Percentiles rank a stretch among this genome's conserved stretches.
These are phyloP conservation scores for Epinotia demarniana DNA, from an alignment of 2,888 invertebrate species.

Conservation along the genomic window DNA sequence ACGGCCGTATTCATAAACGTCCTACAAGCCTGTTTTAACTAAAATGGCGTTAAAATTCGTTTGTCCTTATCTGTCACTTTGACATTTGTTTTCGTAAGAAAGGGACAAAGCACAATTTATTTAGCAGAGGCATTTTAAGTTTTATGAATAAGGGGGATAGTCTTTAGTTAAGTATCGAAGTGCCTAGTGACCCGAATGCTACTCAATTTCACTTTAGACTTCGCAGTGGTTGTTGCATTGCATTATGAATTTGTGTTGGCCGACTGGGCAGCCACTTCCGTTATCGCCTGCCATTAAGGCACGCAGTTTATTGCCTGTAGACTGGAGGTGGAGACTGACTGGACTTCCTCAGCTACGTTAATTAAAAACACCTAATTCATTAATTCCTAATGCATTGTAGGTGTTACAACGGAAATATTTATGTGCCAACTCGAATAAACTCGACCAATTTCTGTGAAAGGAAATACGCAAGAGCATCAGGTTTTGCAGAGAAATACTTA, in stretches of 20 bases:
- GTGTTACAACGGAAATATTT: neutral
- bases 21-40: too few species aligned
- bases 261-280: conserved; percentile 34
- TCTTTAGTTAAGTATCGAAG: conserved; percentile 16
- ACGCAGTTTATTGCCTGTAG: neutral
- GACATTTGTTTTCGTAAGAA: too few species aligned
- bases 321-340: too few species aligned
- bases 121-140: too few species aligned
- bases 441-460: neutral
- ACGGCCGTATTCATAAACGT: too few species aligned
- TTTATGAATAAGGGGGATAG: too few species aligned
- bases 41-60: too few species aligned
- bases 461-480: neutral
- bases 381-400: neutral
- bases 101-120: too few species aligned
- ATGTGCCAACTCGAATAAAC: neutral
- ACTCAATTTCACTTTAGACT: conserved; percentile 68
- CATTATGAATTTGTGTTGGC: conserved; percentile 45
- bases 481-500: neutral
- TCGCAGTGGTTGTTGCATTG: conserved; percentile 52
- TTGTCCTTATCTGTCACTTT: too few species aligned
- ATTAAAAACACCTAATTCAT: neutral
- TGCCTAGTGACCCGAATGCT: conserved; percentile 69
- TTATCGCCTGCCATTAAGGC: conserved; percentile 14
- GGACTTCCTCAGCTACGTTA: too few species aligned